phyloP scores from a whole-genome alignment of 2,888 invertebrate species.

The Brenthis ino region DNA sequence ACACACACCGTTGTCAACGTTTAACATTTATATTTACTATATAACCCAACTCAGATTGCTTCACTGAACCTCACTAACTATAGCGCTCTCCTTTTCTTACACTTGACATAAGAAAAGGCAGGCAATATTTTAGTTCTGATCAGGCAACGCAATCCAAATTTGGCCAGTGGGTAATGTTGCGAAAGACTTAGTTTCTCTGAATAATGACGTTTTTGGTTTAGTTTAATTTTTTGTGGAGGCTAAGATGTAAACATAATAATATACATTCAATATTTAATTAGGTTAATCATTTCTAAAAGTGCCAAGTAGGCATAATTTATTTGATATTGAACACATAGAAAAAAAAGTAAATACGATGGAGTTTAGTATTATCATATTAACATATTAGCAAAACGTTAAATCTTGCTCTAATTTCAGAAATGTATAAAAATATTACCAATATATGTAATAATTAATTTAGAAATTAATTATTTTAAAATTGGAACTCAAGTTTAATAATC shows the following conservation, averaged over 20 bases:
- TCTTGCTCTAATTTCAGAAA: too few relatives aligned
- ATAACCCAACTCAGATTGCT: conserved; percentile 1
- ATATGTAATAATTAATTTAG: too few relatives aligned
- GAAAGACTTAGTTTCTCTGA: conserved; percentile 1
- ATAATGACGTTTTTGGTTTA: neutral
- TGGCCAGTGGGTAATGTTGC: neutral
- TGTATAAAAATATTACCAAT: too few relatives aligned
- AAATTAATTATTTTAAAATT: neutral
- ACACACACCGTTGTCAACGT: conserved; percentile 14
- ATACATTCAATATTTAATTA: too few relatives aligned
- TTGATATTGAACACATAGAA: too few relatives aligned
- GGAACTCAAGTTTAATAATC: neutral
- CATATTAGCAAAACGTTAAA: too few relatives aligned
- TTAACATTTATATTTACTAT: conserved; percentile 32
- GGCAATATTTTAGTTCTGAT: conserved; percentile 23
- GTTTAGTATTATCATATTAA: too few relatives aligned
- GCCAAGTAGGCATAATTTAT: too few relatives aligned
- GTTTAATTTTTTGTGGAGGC: too few relatives aligned
- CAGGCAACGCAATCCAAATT: neutral
- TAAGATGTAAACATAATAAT: too few relatives aligned
- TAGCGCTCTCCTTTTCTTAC: conserved; percentile 32
- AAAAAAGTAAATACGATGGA: too few relatives aligned
- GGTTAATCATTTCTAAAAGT: too few relatives aligned
- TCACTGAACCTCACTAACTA: conserved; percentile 9
- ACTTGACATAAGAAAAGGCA: conserved; percentile 24